Percentiles rank a stretch among this genome's conserved stretches.
phyloP scores from a whole-genome alignment of 2,113 vertebrate genomes.

The Recurvirostra avosetta region DNA sequence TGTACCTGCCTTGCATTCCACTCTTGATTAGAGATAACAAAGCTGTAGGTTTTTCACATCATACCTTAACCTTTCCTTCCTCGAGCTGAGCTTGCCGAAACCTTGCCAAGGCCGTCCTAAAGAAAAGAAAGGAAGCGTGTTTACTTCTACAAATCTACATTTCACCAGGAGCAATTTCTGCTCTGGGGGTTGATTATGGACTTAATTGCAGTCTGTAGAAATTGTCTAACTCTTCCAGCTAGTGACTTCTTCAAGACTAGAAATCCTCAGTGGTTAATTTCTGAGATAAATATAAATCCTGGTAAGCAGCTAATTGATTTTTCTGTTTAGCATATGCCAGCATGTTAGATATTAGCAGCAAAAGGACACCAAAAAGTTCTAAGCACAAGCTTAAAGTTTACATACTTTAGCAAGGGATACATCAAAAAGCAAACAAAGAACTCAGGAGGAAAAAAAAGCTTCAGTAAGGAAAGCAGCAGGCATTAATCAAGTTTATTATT shows the following conservation, averaged over 20 bases:
- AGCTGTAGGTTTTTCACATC: background rate
- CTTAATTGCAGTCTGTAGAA: background rate
- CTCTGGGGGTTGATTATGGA: background rate
- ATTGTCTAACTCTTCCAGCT: background rate
- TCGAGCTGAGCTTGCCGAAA: conserved; percentile 96
- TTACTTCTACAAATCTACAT: background rate
- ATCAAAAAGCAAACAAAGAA: background rate
- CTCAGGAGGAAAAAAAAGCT: background rate
- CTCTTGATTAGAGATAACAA: background rate
- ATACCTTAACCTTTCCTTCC: conserved; percentile 94
- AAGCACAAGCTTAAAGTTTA: background rate
- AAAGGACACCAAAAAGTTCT: background rate
- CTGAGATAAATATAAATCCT: background rate
- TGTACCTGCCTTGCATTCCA: accelerated
- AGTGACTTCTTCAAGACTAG: accelerated
- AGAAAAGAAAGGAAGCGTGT: background rate
- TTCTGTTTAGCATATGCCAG: background rate
- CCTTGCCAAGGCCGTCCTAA: conserved; percentile 94
- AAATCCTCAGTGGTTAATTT: background rate
- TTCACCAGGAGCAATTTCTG: background rate
- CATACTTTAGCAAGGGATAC: accelerated
- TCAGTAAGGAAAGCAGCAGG: background rate
- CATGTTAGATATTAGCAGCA: background rate
- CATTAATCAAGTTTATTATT: background rate
- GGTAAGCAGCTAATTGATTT: background rate